These are phyloP conservation scores for Chrysolina oricalcia DNA, from an alignment of 2,888 invertebrate genomes.

Conservation along the genomic window DNA sequence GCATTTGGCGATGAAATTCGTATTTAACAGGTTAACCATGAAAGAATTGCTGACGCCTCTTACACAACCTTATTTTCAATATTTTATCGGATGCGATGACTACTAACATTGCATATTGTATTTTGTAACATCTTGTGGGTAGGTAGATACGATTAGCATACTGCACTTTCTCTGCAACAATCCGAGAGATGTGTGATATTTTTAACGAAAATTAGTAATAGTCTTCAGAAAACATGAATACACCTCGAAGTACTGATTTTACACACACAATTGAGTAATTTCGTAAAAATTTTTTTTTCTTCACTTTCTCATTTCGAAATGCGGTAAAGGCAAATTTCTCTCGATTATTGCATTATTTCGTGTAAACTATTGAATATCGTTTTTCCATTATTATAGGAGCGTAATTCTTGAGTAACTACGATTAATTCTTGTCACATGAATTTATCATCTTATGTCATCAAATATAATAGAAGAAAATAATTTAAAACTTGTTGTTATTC, in stretches of 20 bases:
- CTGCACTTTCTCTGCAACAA: slow-evolving; percentile 21
- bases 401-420: background rate
- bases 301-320: slow-evolving; percentile 14
- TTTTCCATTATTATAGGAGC: background rate
- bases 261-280: slow-evolving; percentile 12
- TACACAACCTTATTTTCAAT: slow-evolving; percentile 12
- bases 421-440: background rate
- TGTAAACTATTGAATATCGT: slow-evolving; percentile 12
- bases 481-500: no score
- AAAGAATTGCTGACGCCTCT: background rate
- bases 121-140: slow-evolving; percentile 24
- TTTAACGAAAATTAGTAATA: background rate
- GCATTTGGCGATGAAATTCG: background rate
- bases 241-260: background rate
- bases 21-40: background rate
- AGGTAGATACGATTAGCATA: slow-evolving; percentile 22
- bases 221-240: background rate
- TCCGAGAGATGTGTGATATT: background rate
- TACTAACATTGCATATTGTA: slow-evolving; percentile 8
- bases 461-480: background rate
- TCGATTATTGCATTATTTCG: slow-evolving; percentile 2
- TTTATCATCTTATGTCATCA: background rate
- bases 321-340: slow-evolving; percentile 4
- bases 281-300: background rate
- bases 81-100: slow-evolving; percentile 6